A percentile compares a stretch with the other conserved stretches of the same genome.
phyloP scores from a whole-genome alignment of 2,797 vertebrate genomes.

The Macropodus opercularis region DNA sequence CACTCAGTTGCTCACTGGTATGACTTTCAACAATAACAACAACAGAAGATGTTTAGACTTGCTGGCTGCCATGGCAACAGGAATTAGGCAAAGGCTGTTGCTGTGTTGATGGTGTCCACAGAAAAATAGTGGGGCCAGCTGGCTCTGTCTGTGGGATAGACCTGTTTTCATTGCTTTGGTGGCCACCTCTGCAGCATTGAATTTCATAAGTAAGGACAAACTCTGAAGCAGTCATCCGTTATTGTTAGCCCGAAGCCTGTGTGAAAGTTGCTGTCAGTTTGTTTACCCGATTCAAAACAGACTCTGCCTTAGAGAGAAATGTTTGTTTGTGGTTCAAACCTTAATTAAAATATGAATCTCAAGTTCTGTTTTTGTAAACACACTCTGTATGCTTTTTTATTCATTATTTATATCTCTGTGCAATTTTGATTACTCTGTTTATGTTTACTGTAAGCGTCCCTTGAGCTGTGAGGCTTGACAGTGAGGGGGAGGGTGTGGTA shows the following conservation, averaged over 20 bases:
- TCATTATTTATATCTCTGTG: slow-evolving; percentile 84
- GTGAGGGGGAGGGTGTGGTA: slow-evolving; percentile 65
- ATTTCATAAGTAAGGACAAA: slow-evolving; percentile 85
- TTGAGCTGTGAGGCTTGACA: slow-evolving; percentile 72
- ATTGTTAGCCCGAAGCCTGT: slow-evolving; percentile 88
- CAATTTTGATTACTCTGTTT: slow-evolving; percentile 85
- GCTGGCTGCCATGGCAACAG: slow-evolving; percentile 93
- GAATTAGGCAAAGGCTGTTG: slow-evolving; percentile 87
- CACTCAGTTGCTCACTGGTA: slow-evolving; percentile 82
- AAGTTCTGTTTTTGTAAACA: slow-evolving; percentile 83
- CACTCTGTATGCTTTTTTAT: slow-evolving; percentile 78
- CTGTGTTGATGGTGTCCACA: slow-evolving; percentile 90
- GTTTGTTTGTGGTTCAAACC: slow-evolving; percentile 87
- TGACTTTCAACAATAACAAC: slow-evolving; percentile 95
- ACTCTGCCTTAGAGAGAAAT: slow-evolving; percentile 86
- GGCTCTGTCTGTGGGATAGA: slow-evolving; percentile 70
- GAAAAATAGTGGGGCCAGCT: slow-evolving; percentile 83
- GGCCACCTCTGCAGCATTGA: slow-evolving; percentile 71
- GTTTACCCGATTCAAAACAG: slow-evolving; percentile 89
- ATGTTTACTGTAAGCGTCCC: slow-evolving; percentile 85
- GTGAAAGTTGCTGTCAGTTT: slow-evolving; percentile 86
- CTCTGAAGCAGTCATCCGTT: slow-evolving; percentile 84
- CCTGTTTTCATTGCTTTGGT: slow-evolving; percentile 70
- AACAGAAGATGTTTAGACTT: slow-evolving; percentile 98
- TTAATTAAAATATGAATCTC: slow-evolving; percentile 88